phyloP scores from a whole-genome alignment of 1,140 invertebrate genomes.

The Latrodectus geometricus region DNA sequence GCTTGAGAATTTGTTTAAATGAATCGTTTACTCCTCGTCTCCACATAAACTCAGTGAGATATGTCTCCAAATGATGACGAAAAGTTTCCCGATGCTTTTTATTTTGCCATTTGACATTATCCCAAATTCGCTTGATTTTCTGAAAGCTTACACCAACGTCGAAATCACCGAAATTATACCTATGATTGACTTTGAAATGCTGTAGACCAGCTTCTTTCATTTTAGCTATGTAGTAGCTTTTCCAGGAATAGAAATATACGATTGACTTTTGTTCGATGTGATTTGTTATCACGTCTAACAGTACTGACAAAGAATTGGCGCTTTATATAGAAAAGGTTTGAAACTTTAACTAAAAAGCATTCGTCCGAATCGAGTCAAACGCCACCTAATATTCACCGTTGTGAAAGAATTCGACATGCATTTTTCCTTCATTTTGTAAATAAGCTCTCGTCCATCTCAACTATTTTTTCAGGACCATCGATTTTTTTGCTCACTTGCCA shows the following conservation, averaged over 20 bases:
- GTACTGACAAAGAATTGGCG: too few relatives aligned
- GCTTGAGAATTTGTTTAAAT: conserved; percentile 7
- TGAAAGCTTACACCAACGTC: conserved; percentile 39
- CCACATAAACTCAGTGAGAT: not conserved
- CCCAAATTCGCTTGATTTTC: conserved; percentile 33
- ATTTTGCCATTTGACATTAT: conserved; percentile 10
- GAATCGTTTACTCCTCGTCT: not conserved
- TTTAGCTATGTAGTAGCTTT: too few relatives aligned
- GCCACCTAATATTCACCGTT: too few relatives aligned
- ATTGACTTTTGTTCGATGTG: not conserved
- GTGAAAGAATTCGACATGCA: too few relatives aligned
- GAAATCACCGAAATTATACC: conserved; percentile 36
- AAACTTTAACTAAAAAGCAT: not conserved
- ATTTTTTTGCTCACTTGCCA: too few relatives aligned
- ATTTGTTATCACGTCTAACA: not conserved
- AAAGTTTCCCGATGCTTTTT: not conserved
- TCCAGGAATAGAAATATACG: too few relatives aligned
- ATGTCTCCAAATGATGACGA: not conserved
- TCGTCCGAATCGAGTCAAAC: not conserved
- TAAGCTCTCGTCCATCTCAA: too few relatives aligned
- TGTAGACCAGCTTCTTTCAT: too few relatives aligned
- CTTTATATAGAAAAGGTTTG: not conserved
- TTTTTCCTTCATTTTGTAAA: too few relatives aligned
- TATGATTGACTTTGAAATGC: too few relatives aligned
- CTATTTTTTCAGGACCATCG: too few relatives aligned